A percentile compares a stretch with the other conserved stretches of the same genome.
Conservation (phyloP, 53 echinoderm and acorn worm species). For the Mesocentrotus franciscanus region DNA sequence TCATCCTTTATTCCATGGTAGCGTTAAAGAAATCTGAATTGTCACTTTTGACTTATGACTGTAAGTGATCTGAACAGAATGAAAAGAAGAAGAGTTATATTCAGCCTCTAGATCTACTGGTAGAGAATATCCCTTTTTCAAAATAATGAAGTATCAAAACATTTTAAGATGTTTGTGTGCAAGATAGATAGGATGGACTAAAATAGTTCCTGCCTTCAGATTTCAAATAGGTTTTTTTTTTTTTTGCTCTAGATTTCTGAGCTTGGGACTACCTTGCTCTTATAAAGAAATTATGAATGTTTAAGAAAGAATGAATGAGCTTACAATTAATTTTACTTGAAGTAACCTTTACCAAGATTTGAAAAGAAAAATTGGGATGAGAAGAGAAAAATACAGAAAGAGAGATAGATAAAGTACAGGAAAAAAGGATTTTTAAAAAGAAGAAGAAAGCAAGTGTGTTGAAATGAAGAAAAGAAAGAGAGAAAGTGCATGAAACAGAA, state of each 20-base stretch:
- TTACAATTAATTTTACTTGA: not conserved
- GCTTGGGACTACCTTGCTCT: not conserved
- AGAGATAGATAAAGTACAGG: not conserved
- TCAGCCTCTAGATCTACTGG: slow-evolving; percentile 4
- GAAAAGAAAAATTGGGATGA: not conserved
- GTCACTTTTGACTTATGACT: slow-evolving; percentile 65
- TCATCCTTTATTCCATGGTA: slow-evolving; percentile 49
- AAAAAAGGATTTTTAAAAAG: not conserved
- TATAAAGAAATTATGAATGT: not conserved
- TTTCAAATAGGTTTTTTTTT: not conserved
- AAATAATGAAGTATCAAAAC: slow-evolving; percentile 41
- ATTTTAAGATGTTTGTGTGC: slow-evolving; percentile 11
- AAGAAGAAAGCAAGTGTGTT: not conserved
- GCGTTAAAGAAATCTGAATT: slow-evolving; percentile 47
- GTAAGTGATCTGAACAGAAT: slow-evolving; percentile 49
- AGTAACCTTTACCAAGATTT: not conserved
- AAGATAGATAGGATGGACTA: not conserved
- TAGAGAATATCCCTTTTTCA: slow-evolving; percentile 26
- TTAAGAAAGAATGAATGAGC: not conserved
- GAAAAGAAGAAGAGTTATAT: slow-evolving; percentile 11
- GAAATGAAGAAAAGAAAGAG: not conserved
- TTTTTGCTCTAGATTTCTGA: not conserved
- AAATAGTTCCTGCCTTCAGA: not conserved
- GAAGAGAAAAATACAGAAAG: not conserved
- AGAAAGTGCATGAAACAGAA: not conserved